Conservation (phyloP, 1,140 invertebrate species). For the Eupristina koningsbergeri region DNA sequence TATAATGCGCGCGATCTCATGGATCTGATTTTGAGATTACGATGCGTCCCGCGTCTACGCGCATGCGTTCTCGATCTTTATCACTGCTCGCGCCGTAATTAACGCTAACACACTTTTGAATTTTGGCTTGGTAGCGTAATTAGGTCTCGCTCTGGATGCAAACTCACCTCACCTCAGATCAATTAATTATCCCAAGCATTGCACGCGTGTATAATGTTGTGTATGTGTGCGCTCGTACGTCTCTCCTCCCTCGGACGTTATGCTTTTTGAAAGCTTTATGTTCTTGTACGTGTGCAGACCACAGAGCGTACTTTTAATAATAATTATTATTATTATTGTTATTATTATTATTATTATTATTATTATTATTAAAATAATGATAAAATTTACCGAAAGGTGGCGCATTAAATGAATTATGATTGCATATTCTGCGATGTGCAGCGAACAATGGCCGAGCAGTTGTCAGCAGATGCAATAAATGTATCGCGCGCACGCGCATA, state of each 20-base stretch:
- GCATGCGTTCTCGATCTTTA: background rate
- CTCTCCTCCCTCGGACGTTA: background rate
- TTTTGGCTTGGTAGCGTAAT: slow-evolving; percentile 39
- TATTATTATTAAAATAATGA: too few species aligned
- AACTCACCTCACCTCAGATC: slow-evolving; percentile 18
- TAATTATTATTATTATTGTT: too few species aligned
- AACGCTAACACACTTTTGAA: slow-evolving; percentile 41
- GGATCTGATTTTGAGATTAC: slow-evolving; percentile 35
- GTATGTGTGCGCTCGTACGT: background rate
- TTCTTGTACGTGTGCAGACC: background rate
- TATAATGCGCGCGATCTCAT: background rate
- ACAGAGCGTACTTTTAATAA: background rate
- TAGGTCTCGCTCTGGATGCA: slow-evolving; percentile 6
- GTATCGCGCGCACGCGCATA: background rate
- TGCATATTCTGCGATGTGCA: background rate
- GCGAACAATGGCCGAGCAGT: slow-evolving; percentile 28
- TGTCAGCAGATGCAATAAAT: slow-evolving; percentile 41
- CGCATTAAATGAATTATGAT: too few species aligned
- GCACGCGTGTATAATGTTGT: too few species aligned
- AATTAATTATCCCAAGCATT: slow-evolving; percentile 34
- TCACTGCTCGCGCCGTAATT: slow-evolving; percentile 10
- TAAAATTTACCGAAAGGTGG: too few species aligned
- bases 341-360: too few species aligned
- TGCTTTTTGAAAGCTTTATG: background rate
- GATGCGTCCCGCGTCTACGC: background rate